phyloP scores from a whole-genome alignment of 2,113 vertebrate species.

The Calcarius ornatus region DNA sequence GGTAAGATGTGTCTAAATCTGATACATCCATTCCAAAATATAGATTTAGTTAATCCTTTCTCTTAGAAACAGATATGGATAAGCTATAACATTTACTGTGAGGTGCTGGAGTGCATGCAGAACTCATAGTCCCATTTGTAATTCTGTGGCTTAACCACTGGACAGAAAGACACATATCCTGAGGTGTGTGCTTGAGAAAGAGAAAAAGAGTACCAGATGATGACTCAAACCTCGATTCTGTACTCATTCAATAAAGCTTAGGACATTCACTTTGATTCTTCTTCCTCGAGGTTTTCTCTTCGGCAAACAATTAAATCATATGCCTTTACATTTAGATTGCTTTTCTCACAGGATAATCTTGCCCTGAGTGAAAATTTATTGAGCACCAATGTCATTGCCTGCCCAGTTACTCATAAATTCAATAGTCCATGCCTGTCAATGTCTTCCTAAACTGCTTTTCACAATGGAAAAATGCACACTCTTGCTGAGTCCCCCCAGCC shows the following conservation, averaged over 20 bases:
- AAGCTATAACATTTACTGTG: not conserved
- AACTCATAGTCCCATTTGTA: not conserved
- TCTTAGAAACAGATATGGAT: not conserved
- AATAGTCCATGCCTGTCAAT: not conserved
- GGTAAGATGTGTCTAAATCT: not conserved
- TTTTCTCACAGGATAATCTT: slow-evolving; percentile 1
- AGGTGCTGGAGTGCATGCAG: not conserved
- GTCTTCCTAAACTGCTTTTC: not conserved
- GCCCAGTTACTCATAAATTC: slow-evolving; percentile 18
- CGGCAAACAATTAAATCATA: not conserved
- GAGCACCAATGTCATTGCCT: not conserved
- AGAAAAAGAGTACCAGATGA: not conserved
- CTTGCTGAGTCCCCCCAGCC: not conserved
- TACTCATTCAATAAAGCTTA: not conserved
- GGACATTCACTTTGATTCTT: not conserved
- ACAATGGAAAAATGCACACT: not conserved
- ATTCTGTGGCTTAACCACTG: not conserved
- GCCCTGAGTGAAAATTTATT: not conserved
- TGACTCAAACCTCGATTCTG: not conserved
- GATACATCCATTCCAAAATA: not conserved
- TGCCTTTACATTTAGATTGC: not conserved
- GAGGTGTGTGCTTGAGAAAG: not conserved
- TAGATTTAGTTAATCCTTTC: not conserved
- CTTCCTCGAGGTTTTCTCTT: not conserved
- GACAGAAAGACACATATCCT: not conserved